Evolutionary conservation across 2,113 vertebrate species (phyloP), one percentile per base, ranked within the genome.

Genomic region (Pao palembangensis): DNA sequence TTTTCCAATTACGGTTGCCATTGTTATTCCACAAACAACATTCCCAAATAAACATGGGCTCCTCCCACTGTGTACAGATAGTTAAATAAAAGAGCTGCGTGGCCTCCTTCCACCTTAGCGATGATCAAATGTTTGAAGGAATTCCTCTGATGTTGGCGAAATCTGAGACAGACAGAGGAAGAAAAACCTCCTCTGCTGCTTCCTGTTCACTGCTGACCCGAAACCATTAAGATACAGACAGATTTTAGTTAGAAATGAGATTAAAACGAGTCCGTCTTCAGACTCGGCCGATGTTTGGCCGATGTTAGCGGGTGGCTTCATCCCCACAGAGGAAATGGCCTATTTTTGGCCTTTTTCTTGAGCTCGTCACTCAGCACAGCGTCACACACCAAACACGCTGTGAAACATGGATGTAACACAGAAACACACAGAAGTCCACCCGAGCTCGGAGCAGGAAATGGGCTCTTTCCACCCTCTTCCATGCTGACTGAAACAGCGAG

Each of bases 11-110:
- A 63, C 51, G 38, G 64, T 58, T 61, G 1, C 48, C 44, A 59
- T 65, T 80, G 69, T 83, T 81, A 66, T 75, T 56, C 42, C 18
- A 48, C n/a, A 59, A 70, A 83, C 51, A 65, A 66, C 52, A 69
- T 50, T 19, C 2, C 31, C 44, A 51, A 55, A 66, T 69, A 56
- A 70, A 68, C 51, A 59, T 64, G 47, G 52, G 8, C 50, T 23
- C 58, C 73, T 73, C 75, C 70, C 41, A 71, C 65, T 44, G 46
- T 20, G 50, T 25, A 41, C 53, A 61, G 58, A 51, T 54, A 53
- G 18, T 19, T 54, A 66, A 72, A 83, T 71, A 75, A 76, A 75
- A 71, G 61, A 43, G 23, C 43, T 59, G 14, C 7, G 8, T 55
- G 2, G 10, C 41, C 46, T 23, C 34, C 56, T 61, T 64, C 78